These are phyloP conservation scores for Xiphorhynchus elegans DNA, from an alignment of 2,113 vertebrate species.

Conservation along the genomic window DNA sequence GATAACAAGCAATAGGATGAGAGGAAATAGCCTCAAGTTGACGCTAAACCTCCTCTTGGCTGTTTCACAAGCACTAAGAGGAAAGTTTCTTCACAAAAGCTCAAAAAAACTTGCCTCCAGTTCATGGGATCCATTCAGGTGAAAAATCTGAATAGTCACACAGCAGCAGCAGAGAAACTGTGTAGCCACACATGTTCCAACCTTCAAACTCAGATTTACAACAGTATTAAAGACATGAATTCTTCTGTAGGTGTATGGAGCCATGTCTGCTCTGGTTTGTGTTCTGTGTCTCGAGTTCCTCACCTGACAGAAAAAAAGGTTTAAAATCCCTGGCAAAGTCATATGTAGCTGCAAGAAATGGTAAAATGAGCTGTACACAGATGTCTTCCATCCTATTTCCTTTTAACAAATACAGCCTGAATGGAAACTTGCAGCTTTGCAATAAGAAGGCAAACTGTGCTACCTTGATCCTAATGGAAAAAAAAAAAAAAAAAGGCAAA, in stretches of 20 bases:
- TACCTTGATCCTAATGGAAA: not conserved
- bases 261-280: not conserved
- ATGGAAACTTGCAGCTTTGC: not conserved
- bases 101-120: not conserved
- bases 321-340: not conserved
- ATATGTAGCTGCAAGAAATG: not conserved
- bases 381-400: not conserved
- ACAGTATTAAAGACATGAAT: not conserved
- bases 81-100: not conserved
- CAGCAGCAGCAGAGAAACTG: not conserved
- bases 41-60: not conserved
- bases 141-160: not conserved
- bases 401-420: not conserved
- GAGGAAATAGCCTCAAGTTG: not conserved
- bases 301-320: not conserved
- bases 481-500: not conserved
- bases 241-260: not conserved
- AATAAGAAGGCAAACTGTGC: not conserved
- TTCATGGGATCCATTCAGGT: not conserved
- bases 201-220: not conserved
- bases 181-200: not conserved
- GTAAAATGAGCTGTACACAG: not conserved
- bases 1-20: rapidly evolving
- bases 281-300: not conserved
- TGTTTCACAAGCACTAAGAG: not conserved